Evolutionary conservation across 64 coral and sea anemone species (phyloP).

Genomic region (Dendrophyllia cribrosa): DNA sequence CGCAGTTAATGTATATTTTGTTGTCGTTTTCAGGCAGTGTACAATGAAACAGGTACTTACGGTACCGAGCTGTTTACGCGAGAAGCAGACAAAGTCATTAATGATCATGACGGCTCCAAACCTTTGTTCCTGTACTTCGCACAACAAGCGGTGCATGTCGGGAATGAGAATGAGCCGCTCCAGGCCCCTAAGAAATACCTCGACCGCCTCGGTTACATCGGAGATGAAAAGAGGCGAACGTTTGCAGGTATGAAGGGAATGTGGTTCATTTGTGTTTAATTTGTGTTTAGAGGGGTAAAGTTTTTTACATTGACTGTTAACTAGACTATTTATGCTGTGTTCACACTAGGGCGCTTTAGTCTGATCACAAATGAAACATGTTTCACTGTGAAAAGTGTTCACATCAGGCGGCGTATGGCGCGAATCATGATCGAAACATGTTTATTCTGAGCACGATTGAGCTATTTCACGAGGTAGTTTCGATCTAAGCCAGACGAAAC

Average conservation of each 20-base stretch:
- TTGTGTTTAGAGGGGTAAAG: neutral
- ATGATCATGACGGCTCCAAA: conserved; percentile 55
- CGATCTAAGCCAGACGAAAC: too few species aligned
- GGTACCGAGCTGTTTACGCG: conserved; percentile 85
- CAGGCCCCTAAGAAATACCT: conserved; percentile 85
- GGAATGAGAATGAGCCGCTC: conserved; percentile 83
- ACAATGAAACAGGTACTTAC: conserved; percentile 88
- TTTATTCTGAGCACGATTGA: too few species aligned
- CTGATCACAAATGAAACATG: too few species aligned
- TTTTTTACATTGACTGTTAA: too few species aligned
- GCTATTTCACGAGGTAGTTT: too few species aligned
- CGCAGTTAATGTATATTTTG: neutral
- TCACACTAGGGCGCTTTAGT: too few species aligned
- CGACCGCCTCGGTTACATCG: conserved; percentile 76
- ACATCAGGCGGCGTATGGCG: too few species aligned
- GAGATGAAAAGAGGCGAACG: conserved; percentile 73
- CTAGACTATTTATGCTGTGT: too few species aligned
- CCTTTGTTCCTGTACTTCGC: conserved; percentile 91
- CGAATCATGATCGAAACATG: too few species aligned
- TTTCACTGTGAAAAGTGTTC: too few species aligned
- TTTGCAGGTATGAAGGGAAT: conserved; percentile 65
- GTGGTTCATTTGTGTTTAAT: neutral
- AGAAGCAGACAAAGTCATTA: conserved; percentile 88
- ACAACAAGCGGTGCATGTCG: conserved; percentile 91
- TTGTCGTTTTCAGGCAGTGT: conserved; percentile 71